phyloP scores from a whole-genome alignment of 2,797 vertebrate genomes.

The Philypnodon macrostomus region DNA sequence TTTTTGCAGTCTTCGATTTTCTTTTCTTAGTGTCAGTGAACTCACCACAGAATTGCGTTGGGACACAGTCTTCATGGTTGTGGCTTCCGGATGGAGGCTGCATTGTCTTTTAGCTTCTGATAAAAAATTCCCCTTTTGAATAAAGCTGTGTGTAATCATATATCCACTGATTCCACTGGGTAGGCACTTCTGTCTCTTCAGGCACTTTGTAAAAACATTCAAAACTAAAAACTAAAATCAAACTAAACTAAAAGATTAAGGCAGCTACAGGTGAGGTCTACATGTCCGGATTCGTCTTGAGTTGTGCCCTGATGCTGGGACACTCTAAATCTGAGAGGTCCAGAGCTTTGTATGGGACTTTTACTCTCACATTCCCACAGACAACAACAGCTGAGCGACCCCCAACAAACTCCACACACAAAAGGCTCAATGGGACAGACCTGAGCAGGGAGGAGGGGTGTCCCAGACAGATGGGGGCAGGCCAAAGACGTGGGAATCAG shows the following conservation, averaged over 20 bases:
- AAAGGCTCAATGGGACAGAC: constrained; percentile 54
- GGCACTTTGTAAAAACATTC: neutral
- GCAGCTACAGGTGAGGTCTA: constrained; percentile 12
- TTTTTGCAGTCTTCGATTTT: neutral
- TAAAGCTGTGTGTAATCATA: constrained; percentile 1
- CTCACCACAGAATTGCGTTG: constrained; percentile 64
- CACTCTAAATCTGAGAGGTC: constrained; percentile 36
- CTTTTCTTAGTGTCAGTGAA: neutral
- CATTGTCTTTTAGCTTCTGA: constrained; percentile 39
- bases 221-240: constrained; percentile 1
- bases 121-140: neutral
- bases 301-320: constrained; percentile 41
- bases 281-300: constrained; percentile 28
- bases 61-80: constrained; percentile 60
- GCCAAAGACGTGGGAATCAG: constrained; percentile 27
- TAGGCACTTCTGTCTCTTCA: constrained; percentile 4
- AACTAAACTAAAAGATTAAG: constrained; percentile 23
- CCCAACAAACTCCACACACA: constrained; percentile 19
- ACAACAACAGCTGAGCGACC: constrained; percentile 65
- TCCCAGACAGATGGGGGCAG: constrained; percentile 10
- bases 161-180: constrained; percentile 11
- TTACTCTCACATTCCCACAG: constrained; percentile 65
- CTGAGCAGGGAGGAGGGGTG: constrained; percentile 3
- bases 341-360: constrained; percentile 51
- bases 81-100: constrained; percentile 54